These are phyloP conservation scores for Heliothis virescens DNA, from an alignment of 1,140 invertebrate genomes.

Conservation along the genomic window DNA sequence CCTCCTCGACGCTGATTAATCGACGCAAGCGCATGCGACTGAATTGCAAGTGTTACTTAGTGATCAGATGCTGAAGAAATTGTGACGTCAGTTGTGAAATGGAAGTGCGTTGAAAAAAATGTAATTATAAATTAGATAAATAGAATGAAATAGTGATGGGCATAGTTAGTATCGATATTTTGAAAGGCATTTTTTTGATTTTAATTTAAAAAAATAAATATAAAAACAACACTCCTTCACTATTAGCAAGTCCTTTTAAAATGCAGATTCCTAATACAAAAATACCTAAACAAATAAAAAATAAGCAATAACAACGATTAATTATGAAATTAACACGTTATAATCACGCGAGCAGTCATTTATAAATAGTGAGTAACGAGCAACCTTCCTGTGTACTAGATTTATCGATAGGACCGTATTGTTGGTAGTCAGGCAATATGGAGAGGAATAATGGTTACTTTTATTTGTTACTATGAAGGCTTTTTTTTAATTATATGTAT, in stretches of 20 bases:
- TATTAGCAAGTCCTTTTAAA: no score
- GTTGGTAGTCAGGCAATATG: constrained; percentile 15
- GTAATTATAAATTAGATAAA: background rate
- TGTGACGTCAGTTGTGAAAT: no score
- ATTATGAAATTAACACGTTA: constrained; percentile 24
- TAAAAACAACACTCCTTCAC: background rate
- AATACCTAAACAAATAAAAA: no score
- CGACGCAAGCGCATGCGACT: constrained; percentile 9
- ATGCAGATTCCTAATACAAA: no score
- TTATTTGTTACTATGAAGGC: background rate
- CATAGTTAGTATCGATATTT: background rate
- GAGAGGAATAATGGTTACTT: background rate
- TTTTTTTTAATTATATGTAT: background rate
- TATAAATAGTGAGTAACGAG: constrained; percentile 13
- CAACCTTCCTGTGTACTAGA: constrained; percentile 19
- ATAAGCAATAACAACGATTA: background rate
- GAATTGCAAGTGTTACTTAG: background rate
- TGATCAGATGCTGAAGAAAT: no score
- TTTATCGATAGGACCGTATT: constrained; percentile 9
- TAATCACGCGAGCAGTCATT: constrained; percentile 15
- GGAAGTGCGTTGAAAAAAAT: background rate
- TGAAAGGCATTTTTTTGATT: background rate
- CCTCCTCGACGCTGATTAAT: constrained; percentile 18
- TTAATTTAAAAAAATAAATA: no score
- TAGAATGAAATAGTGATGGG: background rate